Evolutionary conservation across 2,888 invertebrate species (phyloP).

Genomic region (Fragum fragum): DNA sequence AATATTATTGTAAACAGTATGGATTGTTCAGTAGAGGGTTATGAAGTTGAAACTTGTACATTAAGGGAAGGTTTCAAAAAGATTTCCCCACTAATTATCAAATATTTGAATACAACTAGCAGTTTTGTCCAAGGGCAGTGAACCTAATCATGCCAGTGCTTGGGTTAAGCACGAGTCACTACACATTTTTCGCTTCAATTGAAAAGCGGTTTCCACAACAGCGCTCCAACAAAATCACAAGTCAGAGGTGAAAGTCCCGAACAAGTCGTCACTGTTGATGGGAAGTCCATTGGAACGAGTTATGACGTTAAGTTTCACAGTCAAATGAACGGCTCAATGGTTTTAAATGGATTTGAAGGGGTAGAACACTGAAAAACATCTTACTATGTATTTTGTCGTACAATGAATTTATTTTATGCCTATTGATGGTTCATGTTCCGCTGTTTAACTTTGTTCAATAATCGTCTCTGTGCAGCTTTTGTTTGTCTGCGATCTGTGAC

Average conservation of each 20-base stretch:
- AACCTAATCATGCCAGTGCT: constrained; percentile 34
- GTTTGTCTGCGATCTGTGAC: constrained; percentile 35
- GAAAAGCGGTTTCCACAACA: constrained; percentile 21
- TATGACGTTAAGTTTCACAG: constrained; percentile 42
- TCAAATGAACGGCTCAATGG: constrained; percentile 8
- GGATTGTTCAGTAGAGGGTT: too few relatives aligned
- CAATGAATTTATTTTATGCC: constrained; percentile 32
- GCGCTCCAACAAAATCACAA: constrained; percentile 39
- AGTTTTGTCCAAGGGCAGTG: constrained; percentile 32
- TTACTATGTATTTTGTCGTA: constrained; percentile 29
- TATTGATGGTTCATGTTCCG: constrained; percentile 49
- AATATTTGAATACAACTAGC: constrained; percentile 32
- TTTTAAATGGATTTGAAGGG: constrained; percentile 12
- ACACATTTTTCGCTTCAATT: constrained; percentile 27
- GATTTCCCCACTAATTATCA: constrained; percentile 39
- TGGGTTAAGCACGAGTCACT: constrained; percentile 20
- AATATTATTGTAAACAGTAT: too few relatives aligned
- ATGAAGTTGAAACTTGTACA: neutral
- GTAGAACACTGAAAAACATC: constrained; percentile 11
- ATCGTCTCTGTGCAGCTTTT: constrained; percentile 27
- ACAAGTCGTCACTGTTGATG: constrained; percentile 52
- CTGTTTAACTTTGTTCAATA: constrained; percentile 48
- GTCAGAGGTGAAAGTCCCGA: constrained; percentile 64
- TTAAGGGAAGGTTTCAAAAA: neutral
- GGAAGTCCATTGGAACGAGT: constrained; percentile 34